Evolutionary conservation across 2,888 invertebrate species (phyloP), one percentile per base, ranked within the genome.

Genomic region (Eubasilissa splendida): DNA sequence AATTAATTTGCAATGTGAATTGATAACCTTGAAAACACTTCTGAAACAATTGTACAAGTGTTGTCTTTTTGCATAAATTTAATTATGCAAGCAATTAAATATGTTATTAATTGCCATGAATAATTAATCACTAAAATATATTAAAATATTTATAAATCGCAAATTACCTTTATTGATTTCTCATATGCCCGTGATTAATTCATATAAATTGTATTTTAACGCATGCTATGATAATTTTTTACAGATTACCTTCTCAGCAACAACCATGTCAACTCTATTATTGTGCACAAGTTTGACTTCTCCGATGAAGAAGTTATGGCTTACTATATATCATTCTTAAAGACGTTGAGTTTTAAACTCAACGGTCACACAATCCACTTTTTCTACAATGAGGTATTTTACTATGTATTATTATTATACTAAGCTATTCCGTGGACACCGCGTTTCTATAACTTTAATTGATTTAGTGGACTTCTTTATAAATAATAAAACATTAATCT

Each of bases 291-390:
- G 89, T 99, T 99, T 92, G 99, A 99, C 89, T 98, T 99, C 87
- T 97, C 97, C 3, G 99, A 99, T 89, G 99, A 99, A 89, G 99
- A 99, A 92, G 99, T 99, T 71, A 98, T 99, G 98, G 99, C 99
- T 1, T 99, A 99, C 89, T 99, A 99, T 89, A 99, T 99, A 87
- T 98, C 99, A 74, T 99, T 99, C 88, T 90, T 99, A 85, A 99
- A 99, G 90, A 99, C 99, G 0, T 91, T 99, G 77, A 99, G 99
- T 85, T 91, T 99, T 79, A 99, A 99, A 90, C 91, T 99, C 76
- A 99, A 99, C 90, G 94, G 96, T 84, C 98, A 99, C 87, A 99
- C 99, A 1, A 98, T 99, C 87, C 99, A 99, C 89, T 99, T 99
- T 90, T 99, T 99, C 90, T 99, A 99, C 88, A 99, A 99, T 91